Evolutionary conservation across 1,140 invertebrate genomes (phyloP), one percentile per base, ranked within the genome.

Genomic region (Aphis gossypii): DNA sequence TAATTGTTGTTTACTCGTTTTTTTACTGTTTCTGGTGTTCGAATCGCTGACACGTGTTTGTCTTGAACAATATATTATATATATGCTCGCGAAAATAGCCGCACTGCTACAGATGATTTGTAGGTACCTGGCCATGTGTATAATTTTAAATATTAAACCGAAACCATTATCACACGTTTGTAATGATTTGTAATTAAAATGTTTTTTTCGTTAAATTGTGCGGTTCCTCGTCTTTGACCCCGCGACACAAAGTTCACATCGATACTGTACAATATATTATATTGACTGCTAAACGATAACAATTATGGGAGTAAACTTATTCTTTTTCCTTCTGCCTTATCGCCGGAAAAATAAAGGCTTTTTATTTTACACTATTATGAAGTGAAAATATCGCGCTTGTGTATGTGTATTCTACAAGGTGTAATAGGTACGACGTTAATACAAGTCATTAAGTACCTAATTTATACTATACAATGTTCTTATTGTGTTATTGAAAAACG

Each of bases 251-350:
- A 20, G 25, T 87, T 30, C 44, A 46, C 41, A 7, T 14, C 5
- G 25, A n/a, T n/a, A 86, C 41, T 30, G 41, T 84, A 46, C 7
- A 83, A 83, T 84, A 83, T 84, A 14, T 30, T 11, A 30, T 48
- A 87, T 48, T 87, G n/a, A 51, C 86, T 46, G 86, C 30, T 87
- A 51, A 51, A 87, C n/a, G 86, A 87, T 87, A 87, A 87, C 46
- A 48, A 87, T 87, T 48, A 87, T n/a, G 4, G 18, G 35, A 21
- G 21, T 23, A 83, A 18, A 83, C 6, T 76, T 76, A 76, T 76
- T 76, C 14, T 76, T 76, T 76, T 76, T 76, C 60, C n/a, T 76
- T 76, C n/a, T 11, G 14, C 1, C 60, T n/a, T 76, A 76, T 76
- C 60, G 0, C 30, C n/a, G 1, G 30, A 14, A 30, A 68, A 68